A percentile compares a stretch with the other conserved stretches of the same genome.
Conservation (phyloP, 2,888 invertebrate genomes). For the Zygaena filipendulae region DNA sequence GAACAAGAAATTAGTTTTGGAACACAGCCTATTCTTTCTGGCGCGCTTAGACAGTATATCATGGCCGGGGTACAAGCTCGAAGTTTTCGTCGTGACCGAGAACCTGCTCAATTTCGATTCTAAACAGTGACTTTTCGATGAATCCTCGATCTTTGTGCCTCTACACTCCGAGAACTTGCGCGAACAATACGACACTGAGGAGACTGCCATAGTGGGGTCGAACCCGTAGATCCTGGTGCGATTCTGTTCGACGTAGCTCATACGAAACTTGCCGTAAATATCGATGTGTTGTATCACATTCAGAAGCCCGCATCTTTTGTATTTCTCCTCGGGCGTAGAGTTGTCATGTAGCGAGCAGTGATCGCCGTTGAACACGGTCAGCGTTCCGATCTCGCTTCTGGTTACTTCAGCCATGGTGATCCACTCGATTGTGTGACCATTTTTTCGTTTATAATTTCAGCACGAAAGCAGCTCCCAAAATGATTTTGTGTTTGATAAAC, state of each 20-base stretch:
- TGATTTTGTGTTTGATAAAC: too few relatives aligned
- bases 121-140: conserved; percentile 2
- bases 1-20: conserved; percentile 8
- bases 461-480: too few relatives aligned
- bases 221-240: conserved; percentile 3
- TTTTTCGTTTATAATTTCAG: not conserved
- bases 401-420: too few relatives aligned
- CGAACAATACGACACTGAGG: conserved; percentile 21
- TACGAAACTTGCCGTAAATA: conserved; percentile 24
- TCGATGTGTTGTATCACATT: conserved; percentile 33
- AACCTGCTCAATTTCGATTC: conserved; percentile 23
- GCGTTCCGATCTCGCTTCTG: conserved; percentile 16
- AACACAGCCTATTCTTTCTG: conserved; percentile 1
- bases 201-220: conserved; percentile 8
- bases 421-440: not conserved
- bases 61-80: conserved; percentile 28
- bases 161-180: conserved; percentile 11
- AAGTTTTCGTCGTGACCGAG: conserved; percentile 25
- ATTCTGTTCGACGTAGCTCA: conserved; percentile 18
- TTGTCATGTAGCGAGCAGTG: not conserved
- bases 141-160: not conserved
- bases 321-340: conserved; percentile 21
- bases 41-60: conserved; percentile 26
- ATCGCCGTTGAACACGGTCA: conserved; percentile 2
- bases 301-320: conserved; percentile 23